Evolutionary conservation across 2,113 vertebrate genomes (phyloP), one percentile per base, ranked within the genome.

Genomic region (Pachypanchax playfairii): DNA sequence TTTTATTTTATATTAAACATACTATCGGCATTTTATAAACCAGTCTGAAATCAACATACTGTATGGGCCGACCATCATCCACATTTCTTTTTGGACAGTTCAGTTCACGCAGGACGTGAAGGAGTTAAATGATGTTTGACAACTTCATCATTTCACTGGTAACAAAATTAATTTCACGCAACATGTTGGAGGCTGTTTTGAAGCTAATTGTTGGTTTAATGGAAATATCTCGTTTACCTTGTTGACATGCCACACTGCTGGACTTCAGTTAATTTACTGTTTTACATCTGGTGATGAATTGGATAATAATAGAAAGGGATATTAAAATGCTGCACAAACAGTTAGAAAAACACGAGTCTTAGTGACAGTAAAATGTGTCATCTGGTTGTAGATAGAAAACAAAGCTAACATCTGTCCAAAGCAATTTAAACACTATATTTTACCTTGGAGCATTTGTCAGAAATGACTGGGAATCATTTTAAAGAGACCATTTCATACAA

Each of bases 261-360:
- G 14, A 58, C 66, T 79, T 70, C 77, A 52, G 52, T 75, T 56
- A 43, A 76, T 82, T 82, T 75, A 71, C 65, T 79, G 76, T 66
- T 39, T 14, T 66, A 76, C 77, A 75, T 75, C 58, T 87, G 75
- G 41, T 31, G 48, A 85, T 79, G 66, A 77, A 82, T 71, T 87
- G 70, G 61, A 87, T 75, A 83, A 87, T 81, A 57, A 79, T 53
- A 60, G 62, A 79, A 77, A 63, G 35, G 52, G 52, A 74, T 71
- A n/a, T 42, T 21, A 25, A 52, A 84, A 73, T 15, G n/a, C 47
- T 38, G 58, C 38, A 48, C 21, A 18, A 0, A 57, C 22, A 18
- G 5, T 74, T 51, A 55, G 25, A 73, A 64, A 28, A 57, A 57
- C 29, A 41, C 46, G 49, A 33, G 53, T 52, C 38, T 31, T 12